Evolutionary conservation across 1,140 invertebrate genomes (phyloP).

Genomic region (Drosophila melanica): DNA sequence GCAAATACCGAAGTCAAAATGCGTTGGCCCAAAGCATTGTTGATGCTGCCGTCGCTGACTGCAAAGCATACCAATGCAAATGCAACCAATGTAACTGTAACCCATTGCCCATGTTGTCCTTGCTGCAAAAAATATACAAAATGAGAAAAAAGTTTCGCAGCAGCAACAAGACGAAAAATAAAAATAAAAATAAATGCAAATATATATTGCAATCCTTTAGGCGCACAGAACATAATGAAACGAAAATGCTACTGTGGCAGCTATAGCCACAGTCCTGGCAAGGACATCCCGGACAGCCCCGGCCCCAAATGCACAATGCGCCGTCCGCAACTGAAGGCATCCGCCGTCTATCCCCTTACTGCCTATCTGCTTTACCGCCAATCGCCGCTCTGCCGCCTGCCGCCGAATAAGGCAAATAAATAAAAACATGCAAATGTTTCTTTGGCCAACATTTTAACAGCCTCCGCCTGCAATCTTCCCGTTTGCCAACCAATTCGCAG

Average conservation of each 20-base stretch:
- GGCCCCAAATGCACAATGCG: slow-evolving; percentile 50
- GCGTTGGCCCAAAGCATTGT: slow-evolving; percentile 65
- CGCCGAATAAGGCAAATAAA: slow-evolving; percentile 73
- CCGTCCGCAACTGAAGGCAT: slow-evolving; percentile 52
- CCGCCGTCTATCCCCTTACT: slow-evolving; percentile 14
- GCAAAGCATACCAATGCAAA: slow-evolving; percentile 65
- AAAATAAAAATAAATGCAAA: slow-evolving; percentile 61
- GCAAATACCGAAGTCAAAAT: slow-evolving; percentile 82
- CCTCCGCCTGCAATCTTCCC: slow-evolving; percentile 28
- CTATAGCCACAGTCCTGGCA: slow-evolving; percentile 40
- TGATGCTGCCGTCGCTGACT: slow-evolving; percentile 35
- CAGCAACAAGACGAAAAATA: background rate
- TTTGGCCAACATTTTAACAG: slow-evolving; percentile 81
- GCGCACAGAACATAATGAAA: slow-evolving; percentile 79
- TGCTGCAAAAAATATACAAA: slow-evolving; percentile 35
- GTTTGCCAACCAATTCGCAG: slow-evolving; percentile 62
- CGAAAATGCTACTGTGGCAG: slow-evolving; percentile 77
- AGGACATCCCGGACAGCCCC: slow-evolving; percentile 36
- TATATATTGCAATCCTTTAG: slow-evolving; percentile 82
- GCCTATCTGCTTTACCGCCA: background rate
- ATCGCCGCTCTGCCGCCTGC: slow-evolving; percentile 20
- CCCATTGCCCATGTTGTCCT: slow-evolving; percentile 55
- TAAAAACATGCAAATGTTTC: slow-evolving; percentile 82
- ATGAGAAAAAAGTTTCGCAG: slow-evolving; percentile 30
- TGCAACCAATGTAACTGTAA: slow-evolving; percentile 39